Percentiles rank a stretch among this genome's conserved stretches.
These are phyloP conservation scores for Rostratula benghalensis DNA, from an alignment of 2,113 vertebrate genomes.

Conservation along the genomic window DNA sequence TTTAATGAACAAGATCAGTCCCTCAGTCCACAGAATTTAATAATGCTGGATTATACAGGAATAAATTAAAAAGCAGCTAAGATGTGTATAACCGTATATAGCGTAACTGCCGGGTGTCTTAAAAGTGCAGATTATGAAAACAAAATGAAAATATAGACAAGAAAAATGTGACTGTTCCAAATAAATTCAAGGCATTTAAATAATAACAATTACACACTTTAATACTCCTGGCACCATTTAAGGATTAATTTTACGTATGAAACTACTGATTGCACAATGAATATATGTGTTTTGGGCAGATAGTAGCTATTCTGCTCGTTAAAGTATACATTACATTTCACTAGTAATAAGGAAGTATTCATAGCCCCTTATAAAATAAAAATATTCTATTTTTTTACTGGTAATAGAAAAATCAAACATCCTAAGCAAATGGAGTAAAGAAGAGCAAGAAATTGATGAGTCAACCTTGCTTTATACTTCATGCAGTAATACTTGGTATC, in stretches of 20 bases:
- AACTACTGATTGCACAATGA: constrained; percentile 56
- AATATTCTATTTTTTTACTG: neutral
- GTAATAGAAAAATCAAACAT: constrained; percentile 45
- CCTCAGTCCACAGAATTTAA: constrained; percentile 7
- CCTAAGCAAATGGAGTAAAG: neutral
- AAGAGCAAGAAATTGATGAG: constrained; percentile 8
- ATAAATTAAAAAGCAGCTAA: constrained; percentile 41
- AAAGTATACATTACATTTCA: constrained; percentile 28
- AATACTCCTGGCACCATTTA: constrained; percentile 39
- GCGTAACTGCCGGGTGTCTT: neutral
- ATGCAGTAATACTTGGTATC: neutral
- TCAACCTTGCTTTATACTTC: neutral
- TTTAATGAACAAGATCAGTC: neutral
- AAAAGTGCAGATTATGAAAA: neutral
- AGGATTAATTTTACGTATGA: constrained; percentile 61
- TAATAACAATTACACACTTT: constrained; percentile 54
- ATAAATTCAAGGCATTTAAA: constrained; percentile 59
- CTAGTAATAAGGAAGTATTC: neutral
- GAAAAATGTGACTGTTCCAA: constrained; percentile 37
- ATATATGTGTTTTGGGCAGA: constrained; percentile 52
- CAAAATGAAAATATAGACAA: constrained; percentile 3
- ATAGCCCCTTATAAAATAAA: neutral
- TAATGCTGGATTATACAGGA: neutral
- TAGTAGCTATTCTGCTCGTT: constrained; percentile 22
- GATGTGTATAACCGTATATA: neutral